These are phyloP conservation scores for Poeciliopsis gracilis DNA, from an alignment of 2,797 vertebrate species.

Conservation along the genomic window DNA sequence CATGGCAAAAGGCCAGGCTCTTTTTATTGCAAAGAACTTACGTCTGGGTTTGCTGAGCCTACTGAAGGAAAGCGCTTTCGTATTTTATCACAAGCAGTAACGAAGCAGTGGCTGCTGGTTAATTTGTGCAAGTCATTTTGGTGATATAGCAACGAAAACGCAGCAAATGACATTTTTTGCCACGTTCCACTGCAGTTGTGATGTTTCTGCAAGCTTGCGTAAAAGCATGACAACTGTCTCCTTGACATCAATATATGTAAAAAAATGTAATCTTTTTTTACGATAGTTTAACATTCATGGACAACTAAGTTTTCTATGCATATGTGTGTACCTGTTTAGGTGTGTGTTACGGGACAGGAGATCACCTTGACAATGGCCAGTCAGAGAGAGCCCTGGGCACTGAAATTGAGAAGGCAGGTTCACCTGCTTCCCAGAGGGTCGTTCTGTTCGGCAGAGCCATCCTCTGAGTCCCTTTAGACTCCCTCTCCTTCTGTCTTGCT, in stretches of 20 bases:
- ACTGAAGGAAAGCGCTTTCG: slow-evolving; percentile 58
- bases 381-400: slow-evolving; percentile 80
- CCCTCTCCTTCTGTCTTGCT: slow-evolving; percentile 27
- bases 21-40: slow-evolving; percentile 59
- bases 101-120: slow-evolving; percentile 51
- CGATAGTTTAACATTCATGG: slow-evolving; percentile 34
- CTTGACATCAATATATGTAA: slow-evolving; percentile 28
- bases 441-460: slow-evolving; percentile 73
- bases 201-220: slow-evolving; percentile 21
- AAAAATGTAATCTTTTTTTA: slow-evolving; percentile 46
- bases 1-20: slow-evolving; percentile 59
- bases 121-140: slow-evolving; percentile 52
- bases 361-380: slow-evolving; percentile 84
- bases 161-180: slow-evolving; percentile 41
- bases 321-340: slow-evolving; percentile 55
- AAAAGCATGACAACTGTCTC: slow-evolving; percentile 20
- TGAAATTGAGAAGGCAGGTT: slow-evolving; percentile 74
- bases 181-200: slow-evolving; percentile 26
- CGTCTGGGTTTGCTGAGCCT: slow-evolving; percentile 30
- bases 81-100: slow-evolving; percentile 61
- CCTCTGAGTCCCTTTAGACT: slow-evolving; percentile 56
- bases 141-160: slow-evolving; percentile 50
- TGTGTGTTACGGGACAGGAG: slow-evolving; percentile 65
- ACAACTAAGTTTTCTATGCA: slow-evolving; percentile 23
- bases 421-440: slow-evolving; percentile 77